Evolutionary conservation across 2,888 invertebrate species (phyloP).

Genomic region (Phaonia tiefii): DNA sequence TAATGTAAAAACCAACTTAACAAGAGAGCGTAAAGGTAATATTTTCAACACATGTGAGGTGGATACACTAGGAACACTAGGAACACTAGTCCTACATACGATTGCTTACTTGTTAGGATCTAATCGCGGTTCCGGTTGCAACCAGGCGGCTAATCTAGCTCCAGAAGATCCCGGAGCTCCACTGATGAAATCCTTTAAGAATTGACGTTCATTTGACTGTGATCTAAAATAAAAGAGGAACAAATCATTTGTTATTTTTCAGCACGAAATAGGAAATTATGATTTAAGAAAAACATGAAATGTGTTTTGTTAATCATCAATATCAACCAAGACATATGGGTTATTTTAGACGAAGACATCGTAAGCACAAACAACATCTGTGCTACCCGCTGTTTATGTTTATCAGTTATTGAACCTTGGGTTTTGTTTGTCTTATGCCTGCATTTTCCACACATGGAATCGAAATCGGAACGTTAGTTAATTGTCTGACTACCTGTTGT

Average conservation of each 20-base stretch:
- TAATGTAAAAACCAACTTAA: too few relatives aligned
- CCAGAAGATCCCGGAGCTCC: slow-evolving; percentile 93
- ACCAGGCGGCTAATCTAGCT: slow-evolving; percentile 95
- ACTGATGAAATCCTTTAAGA: slow-evolving; percentile 94
- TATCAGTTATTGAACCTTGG: slow-evolving; percentile 62
- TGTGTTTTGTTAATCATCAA: slow-evolving; percentile 9
- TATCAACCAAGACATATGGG: slow-evolving; percentile 48
- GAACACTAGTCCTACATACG: too few relatives aligned
- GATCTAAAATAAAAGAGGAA: slow-evolving; percentile 82
- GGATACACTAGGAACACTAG: too few relatives aligned
- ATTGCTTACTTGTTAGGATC: slow-evolving; percentile 84
- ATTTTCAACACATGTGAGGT: too few relatives aligned
- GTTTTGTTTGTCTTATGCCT: slow-evolving; percentile 28
- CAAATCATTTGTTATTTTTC: background rate
- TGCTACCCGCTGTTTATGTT: slow-evolving; percentile 14
- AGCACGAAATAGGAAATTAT: background rate
- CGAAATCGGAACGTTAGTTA: background rate
- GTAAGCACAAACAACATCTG: slow-evolving; percentile 2
- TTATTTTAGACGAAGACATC: slow-evolving; percentile 28
- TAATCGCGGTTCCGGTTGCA: slow-evolving; percentile 95
- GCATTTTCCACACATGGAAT: slow-evolving; percentile 6
- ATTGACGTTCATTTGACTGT: slow-evolving; percentile 94
- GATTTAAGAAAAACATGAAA: background rate
- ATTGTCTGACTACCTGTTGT: slow-evolving; percentile 40
- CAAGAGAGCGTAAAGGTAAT: slow-evolving; percentile 13